These are phyloP conservation scores for Cherax destructor DNA, from an alignment of 1,140 invertebrate species.

Conservation along the genomic window DNA sequence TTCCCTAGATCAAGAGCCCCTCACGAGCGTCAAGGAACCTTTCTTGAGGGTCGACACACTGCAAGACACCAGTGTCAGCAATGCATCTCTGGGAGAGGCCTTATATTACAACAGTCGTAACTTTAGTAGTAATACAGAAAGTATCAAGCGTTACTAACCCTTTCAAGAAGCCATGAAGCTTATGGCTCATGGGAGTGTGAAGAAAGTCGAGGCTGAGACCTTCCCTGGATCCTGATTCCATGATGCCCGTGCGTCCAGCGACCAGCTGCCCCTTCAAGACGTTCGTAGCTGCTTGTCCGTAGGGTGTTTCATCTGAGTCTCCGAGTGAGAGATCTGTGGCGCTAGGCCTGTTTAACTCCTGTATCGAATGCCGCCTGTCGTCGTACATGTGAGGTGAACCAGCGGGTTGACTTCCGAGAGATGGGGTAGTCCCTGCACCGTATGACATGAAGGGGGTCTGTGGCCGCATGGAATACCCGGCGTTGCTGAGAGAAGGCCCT, in stretches of 20 bases:
- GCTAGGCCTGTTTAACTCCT: too few relatives aligned
- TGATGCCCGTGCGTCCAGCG: background rate
- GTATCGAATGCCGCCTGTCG: constrained; percentile 15
- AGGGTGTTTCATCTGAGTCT: background rate
- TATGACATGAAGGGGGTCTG: background rate
- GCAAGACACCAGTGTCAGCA: too few relatives aligned
- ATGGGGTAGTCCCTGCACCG: background rate
- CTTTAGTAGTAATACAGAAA: too few relatives aligned
- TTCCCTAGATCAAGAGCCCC: too few relatives aligned
- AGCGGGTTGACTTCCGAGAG: background rate
- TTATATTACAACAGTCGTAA: too few relatives aligned
- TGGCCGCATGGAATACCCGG: background rate
- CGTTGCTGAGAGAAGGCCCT: background rate
- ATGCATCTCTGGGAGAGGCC: too few relatives aligned
- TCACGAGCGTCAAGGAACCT: too few relatives aligned
- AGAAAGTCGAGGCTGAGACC: background rate
- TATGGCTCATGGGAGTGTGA: constrained; percentile 1
- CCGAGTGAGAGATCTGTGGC: too few relatives aligned
- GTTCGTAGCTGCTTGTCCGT: background rate
- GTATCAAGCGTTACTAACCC: background rate
- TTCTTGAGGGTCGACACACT: too few relatives aligned
- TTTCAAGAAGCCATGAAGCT: constrained; percentile 42
- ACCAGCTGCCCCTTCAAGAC: constrained; percentile 29
- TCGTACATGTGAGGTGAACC: background rate
- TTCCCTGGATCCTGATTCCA: background rate